These are phyloP conservation scores for Graptemys geographica DNA, from an alignment of 2,797 vertebrate genomes.

Conservation along the genomic window DNA sequence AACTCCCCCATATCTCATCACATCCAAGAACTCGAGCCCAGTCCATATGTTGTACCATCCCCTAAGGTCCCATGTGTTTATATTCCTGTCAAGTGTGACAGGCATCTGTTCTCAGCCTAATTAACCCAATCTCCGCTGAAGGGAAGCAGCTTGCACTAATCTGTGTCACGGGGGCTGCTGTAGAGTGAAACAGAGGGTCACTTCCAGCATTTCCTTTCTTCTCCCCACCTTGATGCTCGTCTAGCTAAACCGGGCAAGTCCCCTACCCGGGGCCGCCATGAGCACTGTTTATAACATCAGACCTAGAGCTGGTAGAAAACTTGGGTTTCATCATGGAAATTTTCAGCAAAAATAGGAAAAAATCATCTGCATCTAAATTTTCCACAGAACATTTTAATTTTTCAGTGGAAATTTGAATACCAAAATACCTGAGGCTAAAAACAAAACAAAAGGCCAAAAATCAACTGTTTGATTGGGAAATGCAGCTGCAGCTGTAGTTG, in stretches of 20 bases:
- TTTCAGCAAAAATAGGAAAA: neutral
- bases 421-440: neutral
- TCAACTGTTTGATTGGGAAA: neutral
- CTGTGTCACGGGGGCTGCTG: neutral
- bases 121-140: accelerated
- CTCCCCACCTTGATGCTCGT: neutral
- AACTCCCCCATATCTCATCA: neutral
- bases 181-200: neutral
- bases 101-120: neutral
- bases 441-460: neutral
- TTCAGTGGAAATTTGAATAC: neutral
- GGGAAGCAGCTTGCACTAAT: accelerated
- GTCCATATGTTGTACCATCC: accelerated
- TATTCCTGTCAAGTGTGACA: neutral
- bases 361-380: neutral
- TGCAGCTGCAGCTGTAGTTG: neutral
- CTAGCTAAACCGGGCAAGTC: neutral
- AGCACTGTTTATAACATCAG: neutral
- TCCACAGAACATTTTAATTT: neutral
- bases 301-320: neutral
- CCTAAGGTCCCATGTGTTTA: neutral
- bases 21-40: neutral
- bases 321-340: neutral
- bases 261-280: too few species aligned
- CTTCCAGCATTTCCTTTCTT: neutral